These are phyloP conservation scores for Tethea ocularis DNA, from an alignment of 2,888 invertebrate species.

Conservation along the genomic window DNA sequence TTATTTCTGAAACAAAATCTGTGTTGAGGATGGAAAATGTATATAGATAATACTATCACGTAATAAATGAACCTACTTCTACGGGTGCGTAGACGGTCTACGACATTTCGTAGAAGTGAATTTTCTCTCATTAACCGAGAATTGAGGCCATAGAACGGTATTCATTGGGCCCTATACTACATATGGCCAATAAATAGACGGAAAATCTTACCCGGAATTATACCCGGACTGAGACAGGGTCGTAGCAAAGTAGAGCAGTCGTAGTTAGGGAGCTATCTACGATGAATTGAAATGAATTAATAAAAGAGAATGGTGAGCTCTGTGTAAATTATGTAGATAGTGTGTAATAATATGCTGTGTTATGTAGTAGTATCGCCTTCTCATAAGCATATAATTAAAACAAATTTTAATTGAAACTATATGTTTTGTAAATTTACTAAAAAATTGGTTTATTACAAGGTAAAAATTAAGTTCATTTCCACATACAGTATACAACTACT, in stretches of 20 bases:
- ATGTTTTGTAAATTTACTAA: no score
- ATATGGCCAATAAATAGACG: constrained; percentile 68
- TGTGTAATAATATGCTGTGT: constrained; percentile 8
- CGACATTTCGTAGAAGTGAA: constrained; percentile 37
- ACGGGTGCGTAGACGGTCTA: constrained; percentile 33
- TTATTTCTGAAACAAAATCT: constrained; percentile 9
- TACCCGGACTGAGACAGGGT: constrained; percentile 57
- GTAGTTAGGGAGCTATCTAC: constrained; percentile 18
- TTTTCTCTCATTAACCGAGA: constrained; percentile 51
- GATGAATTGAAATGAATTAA: constrained; percentile 16
- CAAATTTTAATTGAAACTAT: no score
- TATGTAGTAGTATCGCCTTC: constrained; percentile 9
- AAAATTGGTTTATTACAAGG: no score
- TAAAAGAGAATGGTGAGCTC: constrained; percentile 2
- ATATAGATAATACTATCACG: background rate
- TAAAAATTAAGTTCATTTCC: no score
- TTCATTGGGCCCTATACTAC: constrained; percentile 47
- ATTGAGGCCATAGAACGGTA: constrained; percentile 44
- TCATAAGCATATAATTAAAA: no score
- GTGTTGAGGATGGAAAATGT: constrained; percentile 8
- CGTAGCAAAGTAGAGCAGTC: constrained; percentile 29
- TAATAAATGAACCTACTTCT: constrained; percentile 19
- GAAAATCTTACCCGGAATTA: constrained; percentile 72
- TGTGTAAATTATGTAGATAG: constrained; percentile 7
- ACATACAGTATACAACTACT: constrained; percentile 12